phyloP scores from a whole-genome alignment of 2,113 vertebrate genomes.

The Porphyrio hochstetteri region DNA sequence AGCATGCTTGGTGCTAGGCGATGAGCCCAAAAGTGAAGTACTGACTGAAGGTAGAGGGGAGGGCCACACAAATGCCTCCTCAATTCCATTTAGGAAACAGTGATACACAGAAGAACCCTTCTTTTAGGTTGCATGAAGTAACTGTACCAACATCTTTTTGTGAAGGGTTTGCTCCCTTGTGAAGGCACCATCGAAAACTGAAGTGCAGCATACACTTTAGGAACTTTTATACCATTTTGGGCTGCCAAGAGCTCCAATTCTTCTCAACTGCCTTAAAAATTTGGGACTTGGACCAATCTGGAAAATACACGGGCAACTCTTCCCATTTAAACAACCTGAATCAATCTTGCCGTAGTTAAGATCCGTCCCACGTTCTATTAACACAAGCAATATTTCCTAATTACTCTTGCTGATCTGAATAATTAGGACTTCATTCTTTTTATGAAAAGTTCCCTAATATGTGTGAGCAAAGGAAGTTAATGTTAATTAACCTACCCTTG shows the following conservation, averaged over 20 bases:
- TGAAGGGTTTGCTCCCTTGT: neutral
- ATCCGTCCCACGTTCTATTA: neutral
- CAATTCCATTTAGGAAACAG: neutral
- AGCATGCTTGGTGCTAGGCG: neutral
- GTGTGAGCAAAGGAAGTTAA: neutral
- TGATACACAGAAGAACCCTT: neutral
- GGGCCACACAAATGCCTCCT: neutral
- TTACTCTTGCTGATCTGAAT: neutral
- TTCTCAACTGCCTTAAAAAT: neutral
- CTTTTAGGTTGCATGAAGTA: neutral
- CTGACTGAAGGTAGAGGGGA: neutral
- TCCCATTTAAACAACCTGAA: neutral
- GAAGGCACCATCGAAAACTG: neutral
- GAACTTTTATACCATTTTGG: neutral
- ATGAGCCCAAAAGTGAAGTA: neutral
- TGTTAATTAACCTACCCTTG: neutral
- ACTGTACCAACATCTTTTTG: neutral
- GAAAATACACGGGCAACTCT: neutral
- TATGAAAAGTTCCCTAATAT: neutral
- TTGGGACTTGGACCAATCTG: neutral
- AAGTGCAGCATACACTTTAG: neutral
- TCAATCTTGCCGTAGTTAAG: neutral
- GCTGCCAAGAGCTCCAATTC: neutral
- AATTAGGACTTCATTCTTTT: neutral
- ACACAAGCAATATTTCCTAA: neutral